phyloP scores from a whole-genome alignment of 92 coral and sea anemone species.

The Desmophyllum pertusum region DNA sequence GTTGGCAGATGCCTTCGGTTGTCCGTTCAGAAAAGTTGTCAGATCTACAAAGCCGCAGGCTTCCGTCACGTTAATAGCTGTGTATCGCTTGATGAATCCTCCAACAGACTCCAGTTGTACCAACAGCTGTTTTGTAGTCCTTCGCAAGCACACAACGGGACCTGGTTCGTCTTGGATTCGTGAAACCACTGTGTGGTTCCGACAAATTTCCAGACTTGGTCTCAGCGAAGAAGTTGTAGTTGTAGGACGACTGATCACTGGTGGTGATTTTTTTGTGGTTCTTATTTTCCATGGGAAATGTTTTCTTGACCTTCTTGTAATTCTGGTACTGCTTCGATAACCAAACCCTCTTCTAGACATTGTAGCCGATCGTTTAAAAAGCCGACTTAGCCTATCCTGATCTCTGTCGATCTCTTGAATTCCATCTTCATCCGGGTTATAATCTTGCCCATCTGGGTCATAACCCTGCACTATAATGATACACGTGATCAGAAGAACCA shows the following conservation, averaged over 20 bases:
- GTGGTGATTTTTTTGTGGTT: background rate
- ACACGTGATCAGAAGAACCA: background rate
- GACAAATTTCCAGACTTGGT: background rate
- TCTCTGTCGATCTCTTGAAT: background rate
- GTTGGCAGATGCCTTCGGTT: background rate
- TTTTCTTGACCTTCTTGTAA: background rate
- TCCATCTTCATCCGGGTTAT: background rate
- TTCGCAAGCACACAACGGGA: slow-evolving; percentile 15
- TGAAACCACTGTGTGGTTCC: slow-evolving; percentile 5
- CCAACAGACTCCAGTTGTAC: slow-evolving; percentile 27
- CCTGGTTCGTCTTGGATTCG: slow-evolving; percentile 22
- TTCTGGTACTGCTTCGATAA: background rate
- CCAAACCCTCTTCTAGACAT: background rate
- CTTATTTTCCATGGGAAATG: slow-evolving; percentile 14
- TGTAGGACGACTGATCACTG: background rate
- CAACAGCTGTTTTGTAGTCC: slow-evolving; percentile 19
- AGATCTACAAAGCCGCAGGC: slow-evolving; percentile 51
- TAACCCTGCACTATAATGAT: background rate
- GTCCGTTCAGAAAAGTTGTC: background rate
- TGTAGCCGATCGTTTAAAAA: background rate
- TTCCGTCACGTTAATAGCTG: slow-evolving; percentile 32
- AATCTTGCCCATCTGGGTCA: too few species aligned
- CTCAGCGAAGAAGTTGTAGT: background rate
- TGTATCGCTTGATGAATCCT: slow-evolving; percentile 43
- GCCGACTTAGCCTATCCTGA: background rate